phyloP scores from a whole-genome alignment of 2,113 vertebrate species.

The Macaca mulatta region DNA sequence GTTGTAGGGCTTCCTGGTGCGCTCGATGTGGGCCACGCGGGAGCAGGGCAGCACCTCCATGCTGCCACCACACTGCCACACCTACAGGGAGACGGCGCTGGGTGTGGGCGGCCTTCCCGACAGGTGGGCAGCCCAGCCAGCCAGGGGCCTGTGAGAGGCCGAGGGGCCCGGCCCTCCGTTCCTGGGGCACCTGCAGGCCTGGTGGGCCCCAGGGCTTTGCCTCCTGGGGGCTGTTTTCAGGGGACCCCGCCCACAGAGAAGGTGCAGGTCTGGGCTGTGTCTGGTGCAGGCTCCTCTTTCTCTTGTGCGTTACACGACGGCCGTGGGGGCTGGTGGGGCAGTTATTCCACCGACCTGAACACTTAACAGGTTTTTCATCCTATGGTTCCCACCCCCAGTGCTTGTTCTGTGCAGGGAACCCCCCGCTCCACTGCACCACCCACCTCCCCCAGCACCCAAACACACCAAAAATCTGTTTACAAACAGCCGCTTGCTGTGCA shows the following conservation, averaged over 20 bases:
- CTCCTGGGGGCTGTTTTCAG: neutral
- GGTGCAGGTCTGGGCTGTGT: neutral
- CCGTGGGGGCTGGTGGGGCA: neutral
- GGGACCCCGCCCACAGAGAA: neutral
- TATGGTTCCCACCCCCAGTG: neutral
- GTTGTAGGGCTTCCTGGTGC: slow-evolving; percentile 99
- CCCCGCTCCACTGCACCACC: neutral
- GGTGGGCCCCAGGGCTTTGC: neutral
- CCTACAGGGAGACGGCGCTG: slow-evolving; percentile 80
- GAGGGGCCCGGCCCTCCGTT: no score
- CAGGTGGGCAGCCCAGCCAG: no score
- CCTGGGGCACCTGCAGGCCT: neutral
- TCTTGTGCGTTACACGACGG: neutral
- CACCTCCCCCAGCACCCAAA: neutral
- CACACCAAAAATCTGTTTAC: no score
- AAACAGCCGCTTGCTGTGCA: neutral
- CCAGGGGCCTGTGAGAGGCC: neutral
- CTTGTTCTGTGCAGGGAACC: fast-evolving
- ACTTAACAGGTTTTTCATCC: no score
- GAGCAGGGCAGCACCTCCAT: slow-evolving; percentile 99
- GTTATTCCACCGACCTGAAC: neutral
- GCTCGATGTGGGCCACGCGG: slow-evolving; percentile 97
- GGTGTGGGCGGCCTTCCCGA: no score
- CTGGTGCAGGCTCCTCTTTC: neutral
- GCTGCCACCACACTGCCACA: slow-evolving; percentile 98